Base-by-base conservation (phyloP, 1,140 invertebrate species). In the Holcopasites calliopsidis region DNA sequence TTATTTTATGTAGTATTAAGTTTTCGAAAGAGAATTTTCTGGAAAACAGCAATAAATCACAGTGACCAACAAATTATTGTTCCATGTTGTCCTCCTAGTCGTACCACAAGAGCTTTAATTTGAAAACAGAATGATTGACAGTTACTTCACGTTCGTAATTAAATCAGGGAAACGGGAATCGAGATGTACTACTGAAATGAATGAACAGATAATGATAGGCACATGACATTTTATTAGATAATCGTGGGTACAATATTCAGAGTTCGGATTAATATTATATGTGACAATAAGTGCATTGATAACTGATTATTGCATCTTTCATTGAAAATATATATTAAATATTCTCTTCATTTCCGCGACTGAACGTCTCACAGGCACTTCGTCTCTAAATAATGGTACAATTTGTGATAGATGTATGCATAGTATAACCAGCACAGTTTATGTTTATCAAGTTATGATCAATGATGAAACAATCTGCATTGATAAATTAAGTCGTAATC, bases 341-440 rank as follows among this genome's bases (percentile, higher is more conserved):
- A 80, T 69, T 70, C 66, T 76, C 86, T 76, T 79, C 47, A 60
- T 73, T 80, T 79, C 50, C 76, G 71, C 73, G 74, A 85, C 75
- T 76, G 76, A 86, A 85, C 80, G 80, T 86, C 76, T 86, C 55
- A 88, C 86, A 89, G 86, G 88, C 87, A 89, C 88, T 89, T 88
- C 64, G 73, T 88, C 85, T 87, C 79, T 80, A 81, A 80, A 79
- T 60, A 79, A 69, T 83, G 75, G 72, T 82, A 83, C 81, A 85
- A 82, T 85, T 79, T 82, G 76, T 77, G 82, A 83, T 79, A 79
- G 70, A 72, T 64, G n/a, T 66, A 62, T 72, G 65, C 70, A 77
- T 78, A 79, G 55, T 69, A 60, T 80, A 77, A 47, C 69, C 72
- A 85, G 84, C 86, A 85, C 77, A 86, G 79, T 78, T 80, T 54